These are phyloP conservation scores for Cyprinodon diabolis DNA, from an alignment of 2,797 vertebrate species.

Conservation along the genomic window DNA sequence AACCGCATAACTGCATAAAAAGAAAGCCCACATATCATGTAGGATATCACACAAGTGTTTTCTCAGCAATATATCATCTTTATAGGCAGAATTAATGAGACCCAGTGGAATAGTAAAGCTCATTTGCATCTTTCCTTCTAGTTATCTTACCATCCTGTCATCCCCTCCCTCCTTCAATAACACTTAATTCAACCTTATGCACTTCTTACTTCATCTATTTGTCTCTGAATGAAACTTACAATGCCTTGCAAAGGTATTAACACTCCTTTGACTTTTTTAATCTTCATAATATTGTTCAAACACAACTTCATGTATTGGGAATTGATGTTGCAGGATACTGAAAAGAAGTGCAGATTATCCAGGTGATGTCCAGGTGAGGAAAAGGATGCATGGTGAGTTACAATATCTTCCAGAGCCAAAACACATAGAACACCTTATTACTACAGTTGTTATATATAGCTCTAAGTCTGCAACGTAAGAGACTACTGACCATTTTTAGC, in stretches of 20 bases:
- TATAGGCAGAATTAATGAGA: constrained; percentile 75
- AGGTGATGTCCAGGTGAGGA: background rate
- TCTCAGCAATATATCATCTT: constrained; percentile 69
- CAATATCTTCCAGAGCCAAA: background rate
- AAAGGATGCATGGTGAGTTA: background rate
- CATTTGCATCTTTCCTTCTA: constrained; percentile 53
- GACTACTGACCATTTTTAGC: background rate
- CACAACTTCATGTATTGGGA: too few relatives aligned
- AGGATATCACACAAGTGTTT: constrained; percentile 63
- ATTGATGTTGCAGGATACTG: background rate
- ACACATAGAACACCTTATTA: background rate
- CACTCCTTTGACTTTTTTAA: background rate
- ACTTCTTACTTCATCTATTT: constrained; percentile 10
- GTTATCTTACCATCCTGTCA: constrained; percentile 52
- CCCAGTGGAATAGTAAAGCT: constrained; percentile 60
- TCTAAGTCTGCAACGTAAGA: background rate
- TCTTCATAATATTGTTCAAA: background rate
- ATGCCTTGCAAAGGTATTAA: background rate
- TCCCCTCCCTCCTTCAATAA: constrained; percentile 48
- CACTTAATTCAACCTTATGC: constrained; percentile 34
- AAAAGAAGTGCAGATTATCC: background rate
- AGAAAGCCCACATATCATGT: constrained; percentile 29
- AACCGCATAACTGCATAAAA: constrained; percentile 35
- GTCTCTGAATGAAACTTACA: background rate
- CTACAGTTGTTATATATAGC: background rate